Evolutionary conservation across 2,888 invertebrate genomes (phyloP), one percentile per base, ranked within the genome.

Genomic region (Parapristionchus giblindavisi): DNA sequence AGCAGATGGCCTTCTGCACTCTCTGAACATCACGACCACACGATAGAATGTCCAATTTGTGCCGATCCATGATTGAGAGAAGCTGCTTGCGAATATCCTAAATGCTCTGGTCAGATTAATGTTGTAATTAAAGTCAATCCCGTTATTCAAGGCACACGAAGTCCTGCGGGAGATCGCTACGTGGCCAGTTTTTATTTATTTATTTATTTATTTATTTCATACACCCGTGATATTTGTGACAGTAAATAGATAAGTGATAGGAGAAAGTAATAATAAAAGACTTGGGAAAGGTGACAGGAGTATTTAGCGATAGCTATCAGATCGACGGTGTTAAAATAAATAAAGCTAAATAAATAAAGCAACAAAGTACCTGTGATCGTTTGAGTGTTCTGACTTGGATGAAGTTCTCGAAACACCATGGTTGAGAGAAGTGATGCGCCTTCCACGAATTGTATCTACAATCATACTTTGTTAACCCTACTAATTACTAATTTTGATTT

Each of bases 351-450:
- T 14, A 48, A 48, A 14, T 14, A 54, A 24, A 24, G n/a, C 27
- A 54, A n/a, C 17, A 54, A 14, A 54, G n/a, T 56, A 85, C 85
- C 78, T 88, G 88, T 0, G 98, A 96, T 29, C 98, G 91, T 89
- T 99, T 99, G 77, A 99, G 90, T 0, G 97, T 98, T 32, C 98
- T 90, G 43, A 96, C 95, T 90, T 99, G 98, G 3, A 99, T 95
- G 88, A 99, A 99, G 90, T 99, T 99, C 89, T 99, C 98, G 87
- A 96, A 98, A 89, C 99, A 99, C 99, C 99, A 99, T 0, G 96
- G 95, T 89, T 95, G 96, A 0, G 96, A 96, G 89, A 98, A 98
- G 90, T 98, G 97, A 88, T 98, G 98, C 88, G 97, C 97, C 87
- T 95, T 94, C 99, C 99, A 99, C 68, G 97, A 96, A 89, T 99